Percentiles rank a stretch among this genome's conserved stretches.
Conservation (phyloP, 2,888 invertebrate species). For the Rhorus exstirpatorius region DNA sequence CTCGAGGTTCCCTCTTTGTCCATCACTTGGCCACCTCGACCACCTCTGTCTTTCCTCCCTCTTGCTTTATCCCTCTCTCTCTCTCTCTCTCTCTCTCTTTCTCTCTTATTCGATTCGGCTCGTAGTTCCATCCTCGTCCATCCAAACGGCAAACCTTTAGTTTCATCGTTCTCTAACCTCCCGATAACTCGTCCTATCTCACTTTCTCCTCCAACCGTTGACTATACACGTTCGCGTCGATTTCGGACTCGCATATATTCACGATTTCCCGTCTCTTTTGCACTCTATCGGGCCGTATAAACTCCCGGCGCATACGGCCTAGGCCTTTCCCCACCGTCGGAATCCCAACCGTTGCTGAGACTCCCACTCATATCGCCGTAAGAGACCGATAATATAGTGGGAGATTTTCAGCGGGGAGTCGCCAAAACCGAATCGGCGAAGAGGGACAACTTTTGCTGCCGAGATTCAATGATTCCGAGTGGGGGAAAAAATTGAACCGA, state of each 20-base stretch:
- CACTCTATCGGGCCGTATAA: not conserved
- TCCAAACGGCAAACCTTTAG: not conserved
- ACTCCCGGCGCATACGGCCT: not conserved
- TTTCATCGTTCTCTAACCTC: conserved; percentile 1
- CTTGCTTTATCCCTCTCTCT: conserved; percentile 61
- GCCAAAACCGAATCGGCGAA: conserved; percentile 37
- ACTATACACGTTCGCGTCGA: conserved; percentile 1
- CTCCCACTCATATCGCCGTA: conserved; percentile 41
- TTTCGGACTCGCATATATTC: conserved; percentile 6
- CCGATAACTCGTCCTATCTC: not conserved
- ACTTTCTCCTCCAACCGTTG: conserved; percentile 36
- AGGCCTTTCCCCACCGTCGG: conserved; percentile 23
- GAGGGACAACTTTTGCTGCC: conserved; percentile 38
- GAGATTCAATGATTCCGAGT: conserved; percentile 57
- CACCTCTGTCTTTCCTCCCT: conserved; percentile 64
- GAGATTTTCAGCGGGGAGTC: conserved; percentile 52
- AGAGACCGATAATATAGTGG: conserved; percentile 34
- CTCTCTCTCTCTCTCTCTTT: conserved; percentile 70
- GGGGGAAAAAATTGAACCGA: conserved; percentile 33
- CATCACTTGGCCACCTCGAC: conserved; percentile 3
- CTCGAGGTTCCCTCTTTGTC: conserved; percentile 38
- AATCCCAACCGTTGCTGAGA: conserved; percentile 1
- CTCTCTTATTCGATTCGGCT: conserved; percentile 8
- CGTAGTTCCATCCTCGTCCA: not conserved
- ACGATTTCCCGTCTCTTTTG: conserved; percentile 6